Evolutionary conservation across 2,797 vertebrate genomes (phyloP).

Genomic region (Eulemur rubriventer): DNA sequence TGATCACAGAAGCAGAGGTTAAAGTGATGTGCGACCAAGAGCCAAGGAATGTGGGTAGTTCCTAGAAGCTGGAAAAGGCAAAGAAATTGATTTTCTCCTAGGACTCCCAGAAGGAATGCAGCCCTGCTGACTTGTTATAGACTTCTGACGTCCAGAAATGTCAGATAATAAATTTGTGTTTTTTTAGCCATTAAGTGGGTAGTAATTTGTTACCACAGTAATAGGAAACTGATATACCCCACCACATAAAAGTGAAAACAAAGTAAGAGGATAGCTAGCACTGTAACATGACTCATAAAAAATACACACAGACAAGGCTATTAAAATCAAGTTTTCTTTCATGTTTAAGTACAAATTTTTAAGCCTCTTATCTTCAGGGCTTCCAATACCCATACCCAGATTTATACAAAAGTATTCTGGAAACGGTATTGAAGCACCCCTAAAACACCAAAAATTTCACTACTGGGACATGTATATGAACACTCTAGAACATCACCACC

Average conservation of each 20-base stretch:
- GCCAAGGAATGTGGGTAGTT: neutral
- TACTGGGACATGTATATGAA: neutral
- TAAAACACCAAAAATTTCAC: neutral
- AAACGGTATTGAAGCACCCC: neutral
- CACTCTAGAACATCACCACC: neutral
- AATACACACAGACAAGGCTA: neutral
- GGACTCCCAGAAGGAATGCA: neutral
- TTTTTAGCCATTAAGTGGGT: neutral
- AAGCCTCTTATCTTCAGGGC: neutral
- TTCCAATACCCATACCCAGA: neutral
- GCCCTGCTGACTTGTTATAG: neutral
- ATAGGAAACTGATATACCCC: neutral
- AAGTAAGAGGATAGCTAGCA: neutral
- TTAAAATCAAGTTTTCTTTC: neutral
- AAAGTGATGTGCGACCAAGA: neutral
- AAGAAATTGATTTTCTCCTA: neutral
- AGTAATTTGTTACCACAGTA: neutral
- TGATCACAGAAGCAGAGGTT: neutral
- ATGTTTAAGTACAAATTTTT: neutral
- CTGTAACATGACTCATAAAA: neutral
- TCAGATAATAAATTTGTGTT: neutral
- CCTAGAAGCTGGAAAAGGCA: neutral
- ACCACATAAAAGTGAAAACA: neutral
- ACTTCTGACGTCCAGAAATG: neutral
- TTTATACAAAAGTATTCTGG: neutral